Conservation (phyloP, 1,140 invertebrate genomes). For the Atta colombica region DNA sequence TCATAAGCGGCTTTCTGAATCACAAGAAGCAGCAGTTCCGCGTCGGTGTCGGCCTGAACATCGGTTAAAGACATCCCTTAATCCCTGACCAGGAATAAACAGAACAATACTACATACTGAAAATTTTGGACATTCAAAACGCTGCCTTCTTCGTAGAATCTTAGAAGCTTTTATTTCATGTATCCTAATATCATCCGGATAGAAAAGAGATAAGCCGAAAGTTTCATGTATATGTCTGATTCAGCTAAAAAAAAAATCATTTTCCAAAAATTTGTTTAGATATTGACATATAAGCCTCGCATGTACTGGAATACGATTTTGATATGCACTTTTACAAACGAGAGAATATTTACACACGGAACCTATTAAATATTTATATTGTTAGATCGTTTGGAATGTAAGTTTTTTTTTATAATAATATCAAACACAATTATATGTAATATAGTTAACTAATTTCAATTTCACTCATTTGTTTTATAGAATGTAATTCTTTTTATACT, state of each 20-base stretch:
- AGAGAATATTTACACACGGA: background rate
- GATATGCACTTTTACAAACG: constrained; percentile 29
- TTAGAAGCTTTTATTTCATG: constrained; percentile 3
- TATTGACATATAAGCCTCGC: background rate
- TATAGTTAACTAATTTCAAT: constrained; percentile 21
- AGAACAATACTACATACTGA: background rate
- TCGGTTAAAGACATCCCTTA: constrained; percentile 83
- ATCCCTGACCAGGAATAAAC: background rate
- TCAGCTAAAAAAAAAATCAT: background rate
- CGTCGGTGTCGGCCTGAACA: constrained; percentile 88
- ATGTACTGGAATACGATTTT: constrained; percentile 17
- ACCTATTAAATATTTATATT: constrained; percentile 48
- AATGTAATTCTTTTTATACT: constrained; percentile 14
- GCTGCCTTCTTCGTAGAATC: background rate
- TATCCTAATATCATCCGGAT: background rate
- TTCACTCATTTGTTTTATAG: constrained; percentile 29
- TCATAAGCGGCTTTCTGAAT: constrained; percentile 91
- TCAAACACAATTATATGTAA: constrained; percentile 3
- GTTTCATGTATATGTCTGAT: background rate
- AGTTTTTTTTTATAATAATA: constrained; percentile 19
- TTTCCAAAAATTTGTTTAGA: background rate
- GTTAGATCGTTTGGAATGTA: constrained; percentile 34
- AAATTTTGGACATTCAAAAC: constrained; percentile 11
- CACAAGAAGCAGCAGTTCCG: constrained; percentile 89
- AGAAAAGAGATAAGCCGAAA: background rate